Base-by-base conservation (phyloP, 2,888 invertebrate genomes). In the Mimumesa dahlbomi region DNA sequence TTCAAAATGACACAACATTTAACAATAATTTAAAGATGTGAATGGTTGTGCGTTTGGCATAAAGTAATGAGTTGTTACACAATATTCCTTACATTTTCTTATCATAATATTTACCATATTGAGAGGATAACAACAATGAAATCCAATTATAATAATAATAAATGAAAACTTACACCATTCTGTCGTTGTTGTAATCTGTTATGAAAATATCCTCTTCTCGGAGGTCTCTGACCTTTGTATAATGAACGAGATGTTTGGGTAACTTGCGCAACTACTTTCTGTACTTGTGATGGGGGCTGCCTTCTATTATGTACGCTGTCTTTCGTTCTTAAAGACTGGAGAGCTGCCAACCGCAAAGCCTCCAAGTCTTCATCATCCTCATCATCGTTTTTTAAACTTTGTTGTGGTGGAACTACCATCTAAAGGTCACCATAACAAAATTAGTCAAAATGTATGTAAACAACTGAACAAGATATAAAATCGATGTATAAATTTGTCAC, bases 341-440 rank as follows among this genome's bases (percentile, higher is more conserved):
- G 86, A 11, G 91, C 91, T 48, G 91, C 91, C 61, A 91, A 82
- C 49, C 91, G 87, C 59, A 91, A 83, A 22, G 90, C 88, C 79
- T 91, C 91, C 70, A 91, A 82, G 79, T 91, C 91, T 53, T 91
- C 91, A 58, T 91, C 91, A 29, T 91, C 91, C 11, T 91, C 91
- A 2, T 91, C 90, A 2, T 84, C 85, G 66, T 82, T 83, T 74
- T 79, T 81, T 81, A 82, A 48, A 73, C 58, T 73, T 46, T 78
- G 81, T 53, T 81, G 82, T 40, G 80, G 69, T 56, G 77, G 46
- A 56, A 81, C 61, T 36, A 85, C 63, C 82, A 83, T 79, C 84
- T 85, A 40, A 3, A 46, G 62, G n/a, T n/a, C 2, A 9, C 0
- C 31, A 53, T 16, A 56, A 29, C 43, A 11, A 36, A 38, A 9